A percentile compares a stretch with the other conserved stretches of the same genome.
Evolutionary conservation across 2,113 vertebrate species (phyloP).

Genomic region (Brevimyrus niger): DNA sequence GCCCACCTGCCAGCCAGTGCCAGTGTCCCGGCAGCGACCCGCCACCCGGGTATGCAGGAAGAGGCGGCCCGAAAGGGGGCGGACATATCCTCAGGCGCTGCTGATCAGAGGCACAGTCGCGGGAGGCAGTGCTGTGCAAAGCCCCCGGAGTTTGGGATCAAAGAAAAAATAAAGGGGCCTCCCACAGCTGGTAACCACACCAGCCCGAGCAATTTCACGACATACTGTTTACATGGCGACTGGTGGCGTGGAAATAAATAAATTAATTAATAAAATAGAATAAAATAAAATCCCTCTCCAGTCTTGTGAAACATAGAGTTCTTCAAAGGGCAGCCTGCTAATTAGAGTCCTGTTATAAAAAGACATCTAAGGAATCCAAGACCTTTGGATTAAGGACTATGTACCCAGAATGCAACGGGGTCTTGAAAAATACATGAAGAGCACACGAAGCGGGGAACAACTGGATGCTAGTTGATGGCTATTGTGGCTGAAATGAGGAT

Average conservation of each 20-base stretch:
- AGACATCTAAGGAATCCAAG: neutral
- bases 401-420: neutral
- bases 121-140: neutral
- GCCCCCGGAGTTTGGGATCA: neutral
- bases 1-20: neutral
- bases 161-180: neutral
- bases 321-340: conserved; percentile 1
- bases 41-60: neutral
- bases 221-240: neutral
- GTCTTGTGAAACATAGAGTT: neutral
- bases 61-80: neutral
- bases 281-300: neutral
- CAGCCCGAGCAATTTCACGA: neutral
- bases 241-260: neutral
- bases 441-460: neutral
- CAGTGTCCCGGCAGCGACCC: neutral
- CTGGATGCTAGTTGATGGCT: neutral
- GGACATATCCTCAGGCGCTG: neutral
- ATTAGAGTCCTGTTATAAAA: neutral
- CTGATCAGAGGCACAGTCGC: neutral
- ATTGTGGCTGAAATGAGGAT: conserved; percentile 4
- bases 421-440: neutral
- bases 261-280: neutral
- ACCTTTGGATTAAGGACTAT: neutral
- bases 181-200: neutral